A percentile compares a stretch with the other conserved stretches of the same genome.
Conservation (phyloP, 2,888 invertebrate genomes). For the Drosophila vallismaia region DNA sequence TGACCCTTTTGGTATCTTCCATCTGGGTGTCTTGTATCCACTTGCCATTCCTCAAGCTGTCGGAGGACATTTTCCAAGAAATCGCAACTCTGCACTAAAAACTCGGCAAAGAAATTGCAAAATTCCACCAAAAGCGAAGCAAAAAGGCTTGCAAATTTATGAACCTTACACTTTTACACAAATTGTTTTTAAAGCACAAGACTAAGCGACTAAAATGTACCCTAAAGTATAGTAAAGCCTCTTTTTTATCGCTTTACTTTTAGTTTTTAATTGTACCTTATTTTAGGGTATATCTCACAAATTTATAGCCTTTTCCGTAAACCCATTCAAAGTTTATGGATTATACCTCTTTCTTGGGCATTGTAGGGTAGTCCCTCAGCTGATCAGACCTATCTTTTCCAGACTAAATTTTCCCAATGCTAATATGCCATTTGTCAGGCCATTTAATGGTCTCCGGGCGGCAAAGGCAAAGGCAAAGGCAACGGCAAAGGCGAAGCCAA, state of each 20-base stretch:
- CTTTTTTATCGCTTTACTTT: no score
- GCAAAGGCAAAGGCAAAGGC: neutral
- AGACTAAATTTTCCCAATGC: conserved; percentile 33
- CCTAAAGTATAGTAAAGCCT: neutral
- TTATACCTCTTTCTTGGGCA: neutral
- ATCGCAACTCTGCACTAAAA: conserved; percentile 33
- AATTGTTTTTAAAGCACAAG: neutral
- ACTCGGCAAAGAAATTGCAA: conserved; percentile 24
- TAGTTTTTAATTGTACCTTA: no score
- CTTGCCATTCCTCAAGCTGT: conserved; percentile 36
- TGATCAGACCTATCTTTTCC: conserved; percentile 6
- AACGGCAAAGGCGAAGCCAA: neutral
- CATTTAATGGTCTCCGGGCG: conserved; percentile 36
- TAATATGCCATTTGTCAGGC: conserved; percentile 42
- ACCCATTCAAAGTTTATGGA: no score
- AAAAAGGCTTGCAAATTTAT: conserved; percentile 30
- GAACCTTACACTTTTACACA: neutral
- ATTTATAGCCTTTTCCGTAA: no score
- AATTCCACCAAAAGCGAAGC: conserved; percentile 11
- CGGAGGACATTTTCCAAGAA: conserved; percentile 37
- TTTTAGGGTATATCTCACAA: no score
- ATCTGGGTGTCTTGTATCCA: conserved; percentile 23
- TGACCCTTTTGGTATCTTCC: conserved; percentile 12
- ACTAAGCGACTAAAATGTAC: neutral
- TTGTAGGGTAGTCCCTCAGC: neutral